Conservation (phyloP, 2,113 vertebrate genomes). For the Tychaedon coryphoeus region DNA sequence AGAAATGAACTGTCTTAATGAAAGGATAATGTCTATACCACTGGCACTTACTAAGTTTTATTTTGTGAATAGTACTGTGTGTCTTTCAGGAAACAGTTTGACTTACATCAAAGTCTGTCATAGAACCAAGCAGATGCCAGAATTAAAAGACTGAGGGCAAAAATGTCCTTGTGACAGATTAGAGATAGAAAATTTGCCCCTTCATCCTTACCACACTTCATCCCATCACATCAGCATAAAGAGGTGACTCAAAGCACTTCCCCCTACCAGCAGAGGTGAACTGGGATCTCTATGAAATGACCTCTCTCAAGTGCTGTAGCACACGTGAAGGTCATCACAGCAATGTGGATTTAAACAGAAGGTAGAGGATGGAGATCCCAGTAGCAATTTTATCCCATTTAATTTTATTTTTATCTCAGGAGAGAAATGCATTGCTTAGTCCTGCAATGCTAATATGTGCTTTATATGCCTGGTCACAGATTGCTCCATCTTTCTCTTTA, state of each 20-base stretch:
- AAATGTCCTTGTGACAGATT: background rate
- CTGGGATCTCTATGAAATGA: background rate
- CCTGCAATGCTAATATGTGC: background rate
- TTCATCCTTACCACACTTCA: background rate
- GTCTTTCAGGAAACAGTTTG: background rate
- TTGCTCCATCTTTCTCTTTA: background rate
- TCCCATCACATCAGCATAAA: background rate
- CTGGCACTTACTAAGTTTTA: background rate
- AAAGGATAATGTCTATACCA: background rate
- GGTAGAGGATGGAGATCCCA: rapidly evolving
- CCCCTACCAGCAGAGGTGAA: background rate
- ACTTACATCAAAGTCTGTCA: background rate
- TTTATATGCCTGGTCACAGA: background rate
- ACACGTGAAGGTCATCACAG: background rate
- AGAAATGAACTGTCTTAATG: background rate
- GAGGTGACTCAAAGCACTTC: background rate
- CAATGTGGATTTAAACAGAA: background rate
- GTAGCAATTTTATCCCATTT: background rate
- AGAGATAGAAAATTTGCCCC: background rate
- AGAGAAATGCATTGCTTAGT: background rate
- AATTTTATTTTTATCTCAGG: background rate
- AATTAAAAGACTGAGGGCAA: background rate
- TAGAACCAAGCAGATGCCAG: background rate
- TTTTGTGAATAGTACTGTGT: background rate
- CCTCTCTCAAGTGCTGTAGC: background rate